phyloP scores from a whole-genome alignment of 2,888 invertebrate genomes.

The Diaprepes abbreviatus region DNA sequence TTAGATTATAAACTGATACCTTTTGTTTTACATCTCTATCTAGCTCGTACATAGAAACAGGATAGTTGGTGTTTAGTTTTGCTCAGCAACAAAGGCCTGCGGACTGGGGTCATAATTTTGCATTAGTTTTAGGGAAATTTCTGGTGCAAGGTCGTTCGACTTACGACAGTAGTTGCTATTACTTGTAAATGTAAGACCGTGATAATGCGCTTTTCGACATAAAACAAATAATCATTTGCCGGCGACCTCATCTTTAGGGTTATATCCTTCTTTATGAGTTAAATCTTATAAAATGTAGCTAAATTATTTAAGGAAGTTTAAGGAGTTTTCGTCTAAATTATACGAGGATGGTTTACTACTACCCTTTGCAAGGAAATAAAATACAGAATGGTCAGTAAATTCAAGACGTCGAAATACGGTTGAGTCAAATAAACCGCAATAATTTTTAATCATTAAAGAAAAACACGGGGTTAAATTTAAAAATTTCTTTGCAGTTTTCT shows the following conservation, averaged over 20 bases:
- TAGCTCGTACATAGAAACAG: neutral
- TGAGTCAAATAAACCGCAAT: too few relatives aligned
- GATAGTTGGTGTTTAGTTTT: conserved; percentile 26
- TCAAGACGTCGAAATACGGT: too few relatives aligned
- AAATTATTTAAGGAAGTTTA: neutral
- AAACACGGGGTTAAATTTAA: too few relatives aligned
- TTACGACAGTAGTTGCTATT: conserved; percentile 48
- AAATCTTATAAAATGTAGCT: conserved; percentile 1
- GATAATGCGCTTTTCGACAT: conserved; percentile 54
- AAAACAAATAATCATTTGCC: conserved; percentile 22
- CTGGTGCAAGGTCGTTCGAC: conserved; percentile 55
- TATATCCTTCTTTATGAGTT: conserved; percentile 2
- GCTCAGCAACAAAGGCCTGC: conserved; percentile 17
- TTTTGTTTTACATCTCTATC: neutral
- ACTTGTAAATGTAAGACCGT: conserved; percentile 57
- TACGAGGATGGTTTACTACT: too few relatives aligned
- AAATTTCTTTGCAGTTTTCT: too few relatives aligned
- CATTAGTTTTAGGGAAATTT: conserved; percentile 58
- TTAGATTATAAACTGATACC: conserved; percentile 32
- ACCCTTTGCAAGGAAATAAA: too few relatives aligned
- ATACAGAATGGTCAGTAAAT: too few relatives aligned
- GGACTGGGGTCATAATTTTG: conserved; percentile 55
- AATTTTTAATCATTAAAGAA: too few relatives aligned
- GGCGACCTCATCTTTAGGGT: neutral
- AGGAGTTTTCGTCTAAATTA: neutral